Evolutionary conservation across 2,888 invertebrate genomes (phyloP).

Genomic region (Blastobasis lacticolella): DNA sequence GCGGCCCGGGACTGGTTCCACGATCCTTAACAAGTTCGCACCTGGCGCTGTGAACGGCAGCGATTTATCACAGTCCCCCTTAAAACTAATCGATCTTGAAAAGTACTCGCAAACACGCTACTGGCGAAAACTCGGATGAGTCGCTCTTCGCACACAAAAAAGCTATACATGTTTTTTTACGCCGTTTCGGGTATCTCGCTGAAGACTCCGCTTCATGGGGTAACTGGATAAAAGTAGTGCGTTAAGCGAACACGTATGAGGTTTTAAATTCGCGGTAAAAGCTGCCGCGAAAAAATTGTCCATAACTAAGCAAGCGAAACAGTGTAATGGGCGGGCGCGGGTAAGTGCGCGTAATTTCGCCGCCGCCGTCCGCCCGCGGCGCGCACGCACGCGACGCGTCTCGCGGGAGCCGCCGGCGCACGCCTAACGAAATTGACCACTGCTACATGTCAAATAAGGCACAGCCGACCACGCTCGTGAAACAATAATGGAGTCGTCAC

Average conservation of each 20-base stretch:
- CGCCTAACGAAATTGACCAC: conserved; percentile 27
- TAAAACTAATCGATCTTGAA: not conserved
- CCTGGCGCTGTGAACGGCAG: conserved; percentile 1
- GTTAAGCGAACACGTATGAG: too few species aligned
- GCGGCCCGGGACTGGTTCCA: conserved; percentile 4
- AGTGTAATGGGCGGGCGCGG: conserved; percentile 44
- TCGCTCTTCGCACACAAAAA: too few species aligned
- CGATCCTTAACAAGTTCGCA: conserved; percentile 7
- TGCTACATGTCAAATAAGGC: conserved; percentile 11
- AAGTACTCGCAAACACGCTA: too few species aligned
- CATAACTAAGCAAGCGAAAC: conserved; percentile 47
- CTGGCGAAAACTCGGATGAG: too few species aligned
- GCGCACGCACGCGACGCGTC: conserved; percentile 61
- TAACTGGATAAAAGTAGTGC: too few species aligned
- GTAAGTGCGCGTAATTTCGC: conserved; percentile 65
- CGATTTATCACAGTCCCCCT: not conserved
- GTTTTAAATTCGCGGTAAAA: not conserved
- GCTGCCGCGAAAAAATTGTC: conserved; percentile 10
- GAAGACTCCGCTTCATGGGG: too few species aligned
- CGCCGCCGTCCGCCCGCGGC: conserved; percentile 51
- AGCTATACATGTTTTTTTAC: too few species aligned
- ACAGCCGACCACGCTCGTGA: conserved; percentile 16
- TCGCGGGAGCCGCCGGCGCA: conserved; percentile 33
- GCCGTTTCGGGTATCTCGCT: too few species aligned
- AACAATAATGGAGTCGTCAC: conserved; percentile 20